These are phyloP conservation scores for Brachypalpus laphriformis DNA, from an alignment of 2,888 invertebrate species.

Conservation along the genomic window DNA sequence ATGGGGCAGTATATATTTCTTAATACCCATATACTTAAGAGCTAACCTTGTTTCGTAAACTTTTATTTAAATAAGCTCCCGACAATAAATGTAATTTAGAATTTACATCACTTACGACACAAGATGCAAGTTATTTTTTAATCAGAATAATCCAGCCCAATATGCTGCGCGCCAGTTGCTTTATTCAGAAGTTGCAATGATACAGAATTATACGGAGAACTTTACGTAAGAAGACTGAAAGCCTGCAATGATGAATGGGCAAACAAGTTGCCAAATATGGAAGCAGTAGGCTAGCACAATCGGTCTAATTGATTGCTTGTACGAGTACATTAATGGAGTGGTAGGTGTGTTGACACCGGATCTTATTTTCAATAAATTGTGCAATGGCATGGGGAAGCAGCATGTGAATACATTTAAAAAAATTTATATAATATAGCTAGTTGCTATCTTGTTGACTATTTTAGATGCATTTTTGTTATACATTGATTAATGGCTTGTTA, in stretches of 20 bases:
- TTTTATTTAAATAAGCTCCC: too few relatives aligned
- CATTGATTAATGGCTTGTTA: too few relatives aligned
- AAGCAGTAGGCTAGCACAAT: neutral
- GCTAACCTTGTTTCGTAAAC: too few relatives aligned
- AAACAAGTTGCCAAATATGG: neutral
- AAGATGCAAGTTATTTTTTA: too few relatives aligned
- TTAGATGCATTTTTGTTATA: too few relatives aligned
- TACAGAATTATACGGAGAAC: neutral
- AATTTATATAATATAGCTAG: neutral
- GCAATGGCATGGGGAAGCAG: neutral
- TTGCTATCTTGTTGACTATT: too few relatives aligned
- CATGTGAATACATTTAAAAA: neutral
- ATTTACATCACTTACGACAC: too few relatives aligned
- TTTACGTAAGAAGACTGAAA: neutral
- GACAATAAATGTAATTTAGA: too few relatives aligned
- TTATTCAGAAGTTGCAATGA: neutral
- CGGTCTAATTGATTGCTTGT: neutral
- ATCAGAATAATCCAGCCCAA: too few relatives aligned
- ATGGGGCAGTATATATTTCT: too few relatives aligned
- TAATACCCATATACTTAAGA: too few relatives aligned
- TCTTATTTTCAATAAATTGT: neutral
- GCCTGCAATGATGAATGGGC: neutral
- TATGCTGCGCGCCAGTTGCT: too few relatives aligned
- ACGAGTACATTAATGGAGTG: neutral
- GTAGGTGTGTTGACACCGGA: neutral